phyloP scores from a whole-genome alignment of 2,888 invertebrate genomes.

The Oscheius sp. region DNA sequence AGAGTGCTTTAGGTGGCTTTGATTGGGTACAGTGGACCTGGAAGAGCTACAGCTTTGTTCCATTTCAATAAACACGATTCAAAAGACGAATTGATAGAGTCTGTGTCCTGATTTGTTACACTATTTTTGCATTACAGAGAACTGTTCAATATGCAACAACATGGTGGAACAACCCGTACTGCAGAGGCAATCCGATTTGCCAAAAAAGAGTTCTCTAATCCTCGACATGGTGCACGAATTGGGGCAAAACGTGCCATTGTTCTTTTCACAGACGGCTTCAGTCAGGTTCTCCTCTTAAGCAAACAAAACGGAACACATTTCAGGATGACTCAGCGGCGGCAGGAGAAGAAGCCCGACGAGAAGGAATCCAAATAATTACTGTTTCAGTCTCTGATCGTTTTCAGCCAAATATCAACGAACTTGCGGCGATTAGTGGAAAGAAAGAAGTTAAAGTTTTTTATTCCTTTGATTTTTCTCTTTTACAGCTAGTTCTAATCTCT shows the following conservation, averaged over 20 bases:
- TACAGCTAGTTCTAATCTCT: slow-evolving; percentile 46
- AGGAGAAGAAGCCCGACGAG: slow-evolving; percentile 39
- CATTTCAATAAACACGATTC: slow-evolving; percentile 39
- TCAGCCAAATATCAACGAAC: slow-evolving; percentile 48
- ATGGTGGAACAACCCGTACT: slow-evolving; percentile 59
- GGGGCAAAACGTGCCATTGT: slow-evolving; percentile 50
- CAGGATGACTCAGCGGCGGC: slow-evolving; percentile 52
- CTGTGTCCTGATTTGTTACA: not conserved
- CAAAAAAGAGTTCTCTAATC: slow-evolving; percentile 39
- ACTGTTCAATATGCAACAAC: slow-evolving; percentile 45
- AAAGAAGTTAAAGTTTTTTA: no score
- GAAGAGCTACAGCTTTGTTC: slow-evolving; percentile 37
- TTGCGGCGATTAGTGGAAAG: slow-evolving; percentile 31
- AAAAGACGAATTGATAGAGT: slow-evolving; percentile 51
- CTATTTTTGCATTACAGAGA: slow-evolving; percentile 38
- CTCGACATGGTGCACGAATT: slow-evolving; percentile 40
- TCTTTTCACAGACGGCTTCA: slow-evolving; percentile 62
- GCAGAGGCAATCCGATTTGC: slow-evolving; percentile 56
- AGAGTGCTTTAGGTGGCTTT: slow-evolving; percentile 33
- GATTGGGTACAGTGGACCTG: slow-evolving; percentile 47
- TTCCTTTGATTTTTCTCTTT: no score
- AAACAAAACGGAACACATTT: no score
- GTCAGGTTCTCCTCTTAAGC: slow-evolving; percentile 36
- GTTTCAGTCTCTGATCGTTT: slow-evolving; percentile 52
- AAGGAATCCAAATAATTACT: slow-evolving; percentile 52